phyloP scores from a whole-genome alignment of 2,888 invertebrate genomes.

The Meloe dianella region DNA sequence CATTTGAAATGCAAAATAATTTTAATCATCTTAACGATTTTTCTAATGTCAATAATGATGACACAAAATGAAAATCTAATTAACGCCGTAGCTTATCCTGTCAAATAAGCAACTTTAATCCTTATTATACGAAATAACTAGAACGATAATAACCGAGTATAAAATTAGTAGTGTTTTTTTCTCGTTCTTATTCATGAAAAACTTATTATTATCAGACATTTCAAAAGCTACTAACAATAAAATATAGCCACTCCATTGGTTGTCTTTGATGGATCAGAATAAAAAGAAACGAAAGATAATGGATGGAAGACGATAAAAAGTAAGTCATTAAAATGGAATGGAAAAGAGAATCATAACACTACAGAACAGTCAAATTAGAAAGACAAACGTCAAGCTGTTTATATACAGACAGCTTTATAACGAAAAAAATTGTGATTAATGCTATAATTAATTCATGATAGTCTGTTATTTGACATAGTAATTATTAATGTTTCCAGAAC shows the following conservation, averaged over 20 bases:
- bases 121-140: background rate
- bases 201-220: too few relatives aligned
- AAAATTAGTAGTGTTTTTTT: background rate
- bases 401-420: too few relatives aligned
- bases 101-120: background rate
- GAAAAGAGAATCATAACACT: background rate
- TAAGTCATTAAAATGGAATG: background rate
- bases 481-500: background rate
- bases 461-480: background rate
- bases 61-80: background rate
- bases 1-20: background rate
- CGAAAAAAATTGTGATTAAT: too few relatives aligned
- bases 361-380: too few relatives aligned
- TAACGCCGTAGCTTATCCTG: background rate
- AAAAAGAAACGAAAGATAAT: background rate
- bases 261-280: background rate
- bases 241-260: background rate
- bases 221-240: background rate
- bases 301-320: background rate
- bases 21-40: slow-evolving; percentile 1
- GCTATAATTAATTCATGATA: too few relatives aligned
- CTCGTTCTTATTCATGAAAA: too few relatives aligned
- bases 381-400: too few relatives aligned
- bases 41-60: background rate
- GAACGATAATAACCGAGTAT: background rate